Conservation (phyloP, 1,140 invertebrate genomes). For the Drosophila truncata region DNA sequence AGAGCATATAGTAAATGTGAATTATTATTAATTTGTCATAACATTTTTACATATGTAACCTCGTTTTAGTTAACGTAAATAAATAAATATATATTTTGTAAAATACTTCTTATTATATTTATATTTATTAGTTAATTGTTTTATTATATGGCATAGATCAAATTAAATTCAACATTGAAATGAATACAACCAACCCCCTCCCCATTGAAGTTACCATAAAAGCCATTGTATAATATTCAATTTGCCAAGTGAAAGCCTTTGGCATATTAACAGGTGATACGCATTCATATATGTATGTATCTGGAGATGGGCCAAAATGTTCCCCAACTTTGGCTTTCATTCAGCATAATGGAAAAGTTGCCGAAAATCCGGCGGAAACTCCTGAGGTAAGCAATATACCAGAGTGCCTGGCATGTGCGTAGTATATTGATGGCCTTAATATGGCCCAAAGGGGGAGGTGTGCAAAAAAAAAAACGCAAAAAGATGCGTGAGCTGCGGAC, state of each 20-base stretch:
- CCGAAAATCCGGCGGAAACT: constrained; percentile 16
- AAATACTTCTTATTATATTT: no score
- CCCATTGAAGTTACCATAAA: background rate
- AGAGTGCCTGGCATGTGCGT: constrained; percentile 25
- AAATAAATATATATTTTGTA: background rate
- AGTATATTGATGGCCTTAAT: constrained; percentile 11
- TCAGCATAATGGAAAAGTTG: constrained; percentile 71
- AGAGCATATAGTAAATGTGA: background rate
- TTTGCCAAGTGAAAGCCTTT: constrained; percentile 13
- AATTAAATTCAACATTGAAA: no score
- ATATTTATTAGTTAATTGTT: background rate
- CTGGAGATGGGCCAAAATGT: constrained; percentile 4
- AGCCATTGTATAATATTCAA: constrained; percentile 13
- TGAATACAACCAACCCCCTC: background rate
- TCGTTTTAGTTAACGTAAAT: background rate
- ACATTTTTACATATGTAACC: no score
- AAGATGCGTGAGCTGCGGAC: constrained; percentile 31
- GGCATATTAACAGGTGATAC: constrained; percentile 8
- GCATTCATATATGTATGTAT: background rate
- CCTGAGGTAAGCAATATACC: constrained; percentile 36
- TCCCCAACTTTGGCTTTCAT: constrained; percentile 18
- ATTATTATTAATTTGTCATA: background rate
- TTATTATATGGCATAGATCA: background rate
- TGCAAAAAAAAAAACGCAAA: background rate
- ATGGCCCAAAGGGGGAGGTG: constrained; percentile 10